Evolutionary conservation across 2,797 vertebrate species (phyloP), one percentile per base, ranked within the genome.

Genomic region (Furcifer pardalis): DNA sequence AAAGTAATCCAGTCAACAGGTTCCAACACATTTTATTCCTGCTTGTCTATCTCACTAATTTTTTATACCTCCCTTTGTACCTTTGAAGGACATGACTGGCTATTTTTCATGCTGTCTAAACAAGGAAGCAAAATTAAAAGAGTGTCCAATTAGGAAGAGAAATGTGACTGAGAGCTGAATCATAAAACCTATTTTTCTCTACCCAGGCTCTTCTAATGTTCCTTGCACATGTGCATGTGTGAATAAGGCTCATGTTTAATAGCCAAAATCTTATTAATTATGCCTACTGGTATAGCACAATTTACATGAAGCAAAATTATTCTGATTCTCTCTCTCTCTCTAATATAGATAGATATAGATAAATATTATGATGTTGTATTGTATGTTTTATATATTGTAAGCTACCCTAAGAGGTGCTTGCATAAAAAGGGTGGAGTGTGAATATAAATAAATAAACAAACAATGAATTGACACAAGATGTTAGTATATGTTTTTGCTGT

Each of bases 1-100:
- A 80, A 83, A 91, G 79, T 21, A 90, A 9, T 83, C 78, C 8
- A 82, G 66, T 93, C 59, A 94, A 83, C 87, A 37, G 71, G 84
- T 10, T 87, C 32, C 74, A 86, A 42, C 1, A 27, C 35, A 12
- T 35, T 44, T 30, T 84, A n/a, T 37, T 72, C 60, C 74, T 88
- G 72, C 62, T 83, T 4, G 37, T 32, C 78, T 74, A 46, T 23
- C 63, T 79, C 21, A 30, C 65, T 52, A 40, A 19, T 66, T 75
- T 15, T 49, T 65, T 63, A 13, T 81, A 44, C 76, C n/a, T 44
- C 25, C 62, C 19, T 56, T 79, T 46, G 84, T 80, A 86, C 79
- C 77, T 80, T 74, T 3, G 68, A 79, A 65, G 0, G 0, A 44
- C 86, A 52, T 46, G 65, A 84, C 79, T 5, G 19, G 80, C 10